Percentiles rank a stretch among this genome's conserved stretches.
Conservation (phyloP, 2,888 invertebrate species). For the Chymomyza caudatula region DNA sequence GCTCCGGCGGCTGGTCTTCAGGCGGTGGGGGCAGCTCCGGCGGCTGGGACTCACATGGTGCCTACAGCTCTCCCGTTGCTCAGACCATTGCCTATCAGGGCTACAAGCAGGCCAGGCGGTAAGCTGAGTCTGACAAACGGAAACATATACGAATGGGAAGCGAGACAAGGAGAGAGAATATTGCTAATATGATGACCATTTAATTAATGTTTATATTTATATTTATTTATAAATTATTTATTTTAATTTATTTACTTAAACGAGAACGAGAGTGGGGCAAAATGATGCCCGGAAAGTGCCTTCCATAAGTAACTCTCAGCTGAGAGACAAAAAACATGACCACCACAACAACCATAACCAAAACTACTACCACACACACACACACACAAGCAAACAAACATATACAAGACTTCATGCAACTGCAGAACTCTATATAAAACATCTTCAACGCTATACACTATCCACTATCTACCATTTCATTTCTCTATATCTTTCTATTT, state of each 20-base stretch:
- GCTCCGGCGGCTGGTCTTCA: conserved; percentile 71
- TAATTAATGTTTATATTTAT: conserved; percentile 66
- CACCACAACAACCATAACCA: conserved; percentile 23
- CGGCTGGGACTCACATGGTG: conserved; percentile 78
- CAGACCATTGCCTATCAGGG: conserved; percentile 80
- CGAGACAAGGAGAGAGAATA: conserved; percentile 55
- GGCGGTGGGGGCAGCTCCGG: conserved; percentile 66
- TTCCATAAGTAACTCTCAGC: conserved; percentile 49
- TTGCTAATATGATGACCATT: conserved; percentile 51
- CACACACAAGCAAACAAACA: conserved; percentile 33
- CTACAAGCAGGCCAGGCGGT: conserved; percentile 78
- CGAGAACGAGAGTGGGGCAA: conserved; percentile 54
- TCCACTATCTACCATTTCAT: conserved; percentile 12
- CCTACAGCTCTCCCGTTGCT: conserved; percentile 79
- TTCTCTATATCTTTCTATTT: conserved; percentile 17
- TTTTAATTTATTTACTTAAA: conserved; percentile 75
- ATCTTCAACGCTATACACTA: conserved; percentile 8
- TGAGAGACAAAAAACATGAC: conserved; percentile 31
- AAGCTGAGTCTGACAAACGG: conserved; percentile 45
- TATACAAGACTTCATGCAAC: conserved; percentile 5
- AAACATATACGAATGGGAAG: conserved; percentile 31
- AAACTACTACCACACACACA: conserved; percentile 28
- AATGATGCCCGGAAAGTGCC: conserved; percentile 50
- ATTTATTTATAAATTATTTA: conserved; percentile 76
- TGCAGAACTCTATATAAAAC: conserved; percentile 4